A percentile compares a stretch with the other conserved stretches of the same genome.
phyloP scores from a whole-genome alignment of 2,888 invertebrate genomes.

The Argynnis bischoffii region DNA sequence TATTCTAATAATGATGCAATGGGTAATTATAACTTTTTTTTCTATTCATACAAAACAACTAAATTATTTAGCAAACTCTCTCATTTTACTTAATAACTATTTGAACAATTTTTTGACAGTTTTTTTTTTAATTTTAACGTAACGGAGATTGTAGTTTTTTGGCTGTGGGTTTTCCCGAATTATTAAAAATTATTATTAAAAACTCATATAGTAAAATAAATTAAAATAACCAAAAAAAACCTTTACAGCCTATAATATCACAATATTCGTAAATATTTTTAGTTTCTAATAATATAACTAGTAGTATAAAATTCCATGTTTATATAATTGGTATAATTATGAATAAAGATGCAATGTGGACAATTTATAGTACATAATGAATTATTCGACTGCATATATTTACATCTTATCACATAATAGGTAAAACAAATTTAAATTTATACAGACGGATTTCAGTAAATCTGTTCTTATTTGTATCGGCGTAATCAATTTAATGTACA shows the following conservation, averaged over 20 bases:
- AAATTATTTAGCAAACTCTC: neutral
- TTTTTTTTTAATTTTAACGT: too few species aligned
- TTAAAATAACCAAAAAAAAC: too few species aligned
- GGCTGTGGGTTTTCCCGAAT: too few species aligned
- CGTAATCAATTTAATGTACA: too few species aligned
- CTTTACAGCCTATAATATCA: too few species aligned
- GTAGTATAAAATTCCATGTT: constrained; percentile 1
- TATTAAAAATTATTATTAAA: too few species aligned
- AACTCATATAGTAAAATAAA: too few species aligned
- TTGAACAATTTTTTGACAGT: too few species aligned
- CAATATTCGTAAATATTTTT: too few species aligned
- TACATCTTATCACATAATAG: neutral
- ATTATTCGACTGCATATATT: constrained; percentile 18
- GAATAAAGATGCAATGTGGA: constrained; percentile 12
- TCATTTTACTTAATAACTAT: too few species aligned
- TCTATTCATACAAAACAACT: neutral
- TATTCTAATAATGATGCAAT: constrained; percentile 36
- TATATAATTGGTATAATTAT: constrained; percentile 2
- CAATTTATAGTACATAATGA: constrained; percentile 13
- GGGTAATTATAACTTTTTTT: constrained; percentile 39
- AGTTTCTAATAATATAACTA: neutral
- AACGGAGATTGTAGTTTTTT: too few species aligned
- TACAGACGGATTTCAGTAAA: neutral
- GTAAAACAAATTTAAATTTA: constrained; percentile 6
- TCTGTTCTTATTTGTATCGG: neutral